Conservation (phyloP, 2,113 vertebrate species). For the Oryzias javanicus region DNA sequence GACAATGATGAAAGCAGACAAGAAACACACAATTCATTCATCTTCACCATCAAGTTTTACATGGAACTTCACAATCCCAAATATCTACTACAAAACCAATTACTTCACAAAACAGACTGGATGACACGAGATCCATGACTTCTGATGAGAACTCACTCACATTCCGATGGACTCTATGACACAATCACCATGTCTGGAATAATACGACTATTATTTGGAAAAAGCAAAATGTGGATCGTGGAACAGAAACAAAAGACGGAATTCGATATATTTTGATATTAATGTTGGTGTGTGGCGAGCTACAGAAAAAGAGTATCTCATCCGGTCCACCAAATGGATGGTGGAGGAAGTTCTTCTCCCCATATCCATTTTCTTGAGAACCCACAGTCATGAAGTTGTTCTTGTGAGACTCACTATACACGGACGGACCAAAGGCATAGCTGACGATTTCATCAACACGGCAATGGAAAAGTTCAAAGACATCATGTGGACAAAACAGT, state of each 20-base stretch:
- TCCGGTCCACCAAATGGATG: conserved; percentile 21
- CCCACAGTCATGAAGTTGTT: conserved; percentile 42
- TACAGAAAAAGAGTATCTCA: not conserved
- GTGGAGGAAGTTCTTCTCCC: conserved; percentile 32
- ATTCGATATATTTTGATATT: conserved; percentile 65
- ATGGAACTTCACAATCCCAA: not conserved
- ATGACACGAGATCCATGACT: conserved; percentile 49
- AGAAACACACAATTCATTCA: not conserved
- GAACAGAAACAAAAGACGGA: conserved; percentile 54
- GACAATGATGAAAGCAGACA: not conserved
- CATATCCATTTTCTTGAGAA: conserved; percentile 35
- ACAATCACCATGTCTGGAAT: conserved; percentile 48
- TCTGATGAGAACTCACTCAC: conserved; percentile 35
- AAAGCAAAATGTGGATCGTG: conserved; percentile 59
- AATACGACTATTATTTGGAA: conserved; percentile 4
- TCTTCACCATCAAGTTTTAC: not conserved
- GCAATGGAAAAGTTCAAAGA: not conserved
- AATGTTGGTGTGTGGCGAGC: conserved; percentile 8
- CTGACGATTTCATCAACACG: accelerated
- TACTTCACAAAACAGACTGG: not conserved
- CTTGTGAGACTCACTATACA: conserved; percentile 54
- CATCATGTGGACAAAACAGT: conserved; percentile 23
- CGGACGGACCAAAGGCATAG: not conserved
- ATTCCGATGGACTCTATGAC: no score
- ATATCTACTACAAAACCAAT: not conserved